These are phyloP conservation scores for Sylvilagus bachmani DNA, from an alignment of 2,113 vertebrate genomes.

Conservation along the genomic window DNA sequence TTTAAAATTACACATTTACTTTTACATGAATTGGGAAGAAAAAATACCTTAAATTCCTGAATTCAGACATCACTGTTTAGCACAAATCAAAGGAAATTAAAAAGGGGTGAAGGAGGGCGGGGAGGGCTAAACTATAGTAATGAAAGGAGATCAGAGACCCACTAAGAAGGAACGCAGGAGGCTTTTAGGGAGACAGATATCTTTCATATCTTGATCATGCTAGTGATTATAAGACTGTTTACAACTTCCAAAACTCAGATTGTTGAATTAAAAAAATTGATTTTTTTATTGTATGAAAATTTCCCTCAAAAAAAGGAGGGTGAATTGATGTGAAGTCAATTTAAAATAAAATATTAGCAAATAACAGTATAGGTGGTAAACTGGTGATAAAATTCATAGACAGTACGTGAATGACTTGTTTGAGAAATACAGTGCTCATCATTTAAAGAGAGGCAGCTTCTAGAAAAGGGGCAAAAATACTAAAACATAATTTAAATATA, in stretches of 20 bases:
- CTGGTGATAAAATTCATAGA: background rate
- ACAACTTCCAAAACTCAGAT: conserved; percentile 8
- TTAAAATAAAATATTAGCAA: conserved; percentile 35
- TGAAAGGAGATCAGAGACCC: background rate
- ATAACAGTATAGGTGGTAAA: background rate
- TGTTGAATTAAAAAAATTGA: background rate
- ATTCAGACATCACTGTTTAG: background rate
- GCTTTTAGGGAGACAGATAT: background rate
- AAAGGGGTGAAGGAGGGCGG: too few relatives aligned
- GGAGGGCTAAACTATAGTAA: too few relatives aligned
- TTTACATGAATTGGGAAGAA: conserved; percentile 19
- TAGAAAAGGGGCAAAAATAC: background rate
- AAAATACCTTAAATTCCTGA: background rate
- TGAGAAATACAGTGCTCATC: background rate
- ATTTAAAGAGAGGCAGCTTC: background rate
- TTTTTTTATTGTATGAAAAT: conserved; percentile 1
- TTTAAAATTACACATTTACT: conserved; percentile 13
- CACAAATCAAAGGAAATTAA: background rate
- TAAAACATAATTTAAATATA: background rate
- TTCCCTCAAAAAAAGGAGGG: background rate
- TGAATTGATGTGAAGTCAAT: background rate
- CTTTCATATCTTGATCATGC: background rate
- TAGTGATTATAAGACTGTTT: background rate
- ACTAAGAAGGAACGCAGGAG: background rate
- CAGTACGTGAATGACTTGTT: background rate